Base-by-base conservation (phyloP, 2,113 vertebrate species). In the Vimba vimba region DNA sequence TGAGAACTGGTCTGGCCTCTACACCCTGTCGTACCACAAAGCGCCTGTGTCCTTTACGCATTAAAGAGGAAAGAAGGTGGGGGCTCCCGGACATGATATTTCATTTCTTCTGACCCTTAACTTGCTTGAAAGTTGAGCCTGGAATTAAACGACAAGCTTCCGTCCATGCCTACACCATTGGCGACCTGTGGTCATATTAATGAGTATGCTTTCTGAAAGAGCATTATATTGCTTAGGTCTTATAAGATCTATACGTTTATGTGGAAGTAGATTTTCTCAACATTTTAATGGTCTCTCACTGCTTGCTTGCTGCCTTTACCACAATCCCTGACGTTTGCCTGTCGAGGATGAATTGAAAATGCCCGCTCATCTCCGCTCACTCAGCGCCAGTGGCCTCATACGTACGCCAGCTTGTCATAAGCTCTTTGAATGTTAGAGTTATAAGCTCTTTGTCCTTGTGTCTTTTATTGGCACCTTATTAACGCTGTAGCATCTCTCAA, bases 381-480 rank as follows among this genome's bases (percentile, higher is more conserved):
- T 60, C 77, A 79, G 21, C 33, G 10, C 33, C 12, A 5, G 6
- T 77, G 75, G 15, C 25, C 50, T 77, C 75, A 12, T 30, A 19
- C 50, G 21, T 33, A 30, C 75, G 25, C 19, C 50, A 25, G 27
- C 25, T 27, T 59, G 66, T 57, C 66, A 43, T 59, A 83, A 73
- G 64, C 47, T 83, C 33, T 59, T 83, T 87, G 85, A 91, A 84
- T 87, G 83, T 85, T 90, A 66, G 79, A 47, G 88, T 93, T 91
- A 90, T 91, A 90, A 85, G 89, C 88, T 90, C 90, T 92, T 79
- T 83, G 83, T 86, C 73, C 89, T 88, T 91, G 85, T 91, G 91
- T 90, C 87, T 91, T 92, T 91, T 91, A 88, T 91, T 93, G 91
- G 92, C 93, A 92, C 90, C 91, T 93, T 91, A 92, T 94, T 93